Evolutionary conservation across 2,888 invertebrate species (phyloP), one percentile per base, ranked within the genome.

Genomic region (Drosophila paranaensis): DNA sequence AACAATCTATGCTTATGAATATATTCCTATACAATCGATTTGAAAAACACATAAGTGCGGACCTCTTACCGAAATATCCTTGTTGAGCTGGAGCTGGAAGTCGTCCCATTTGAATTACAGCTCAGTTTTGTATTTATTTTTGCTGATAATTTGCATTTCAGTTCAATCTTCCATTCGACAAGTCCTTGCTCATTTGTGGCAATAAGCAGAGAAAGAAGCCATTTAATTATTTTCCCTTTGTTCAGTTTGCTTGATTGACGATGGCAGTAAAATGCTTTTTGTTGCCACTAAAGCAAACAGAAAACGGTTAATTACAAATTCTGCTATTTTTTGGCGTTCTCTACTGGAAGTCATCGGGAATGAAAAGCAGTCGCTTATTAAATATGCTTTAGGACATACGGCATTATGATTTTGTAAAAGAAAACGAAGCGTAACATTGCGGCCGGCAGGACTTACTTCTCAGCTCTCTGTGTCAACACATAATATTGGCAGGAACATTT

Each of bases 131-230:
- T 20, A 30, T 35, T 13, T 27, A 20, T 6, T 66, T 40, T 13
- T 9, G 13, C 14, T 55, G 10, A 13, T 39, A 53, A 60, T 67
- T 63, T 60, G 11, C 40, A 27, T 54, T 69, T 16, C 10, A 14
- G 46, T 33, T 42, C 13, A 51, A 67, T 27, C 51, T 65, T 71
- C 30, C 11, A 16, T 57, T 39, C 60, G 27, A 37, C 11, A 39
- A n/a, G 62, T 61, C 71, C 56, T 65, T 79, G 68, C 61, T 68
- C 77, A 75, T 79, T 79, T 82, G 40, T 60, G 9, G 25, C 35
- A 61, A 56, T 48, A 39, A 51, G 11, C 42, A 64, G 53, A 63
- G 69, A 56, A 43, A 9, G 14, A 4, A 25, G 43, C 53, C 35
- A 50, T 25, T 63, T 35, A 51, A 63, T 55, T 43, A 70, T 60